Evolutionary conservation across 2,797 vertebrate species (phyloP), one percentile per base, ranked within the genome.

Genomic region (Geotria australis): DNA sequence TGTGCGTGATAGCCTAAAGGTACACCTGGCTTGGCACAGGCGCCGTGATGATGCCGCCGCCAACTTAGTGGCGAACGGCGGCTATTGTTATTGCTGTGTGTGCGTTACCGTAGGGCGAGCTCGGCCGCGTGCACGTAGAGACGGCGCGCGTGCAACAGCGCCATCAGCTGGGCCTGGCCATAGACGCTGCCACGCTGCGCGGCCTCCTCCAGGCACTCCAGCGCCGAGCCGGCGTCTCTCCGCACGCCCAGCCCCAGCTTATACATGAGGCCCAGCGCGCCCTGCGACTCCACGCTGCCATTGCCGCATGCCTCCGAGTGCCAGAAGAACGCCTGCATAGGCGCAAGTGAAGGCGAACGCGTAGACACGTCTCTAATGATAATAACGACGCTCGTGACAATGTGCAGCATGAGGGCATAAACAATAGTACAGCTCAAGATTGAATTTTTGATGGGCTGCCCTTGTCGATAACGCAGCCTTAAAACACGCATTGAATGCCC

Each of bases 221-320:
- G 58, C 58, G 76, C 77, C 10, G 69, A 70, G 1, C 72, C 60
- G 0, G 57, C 63, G 48, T 79, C 65, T 59, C 60, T 67, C 56
- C 0, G 7, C 59, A 66, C 47, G 10, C 77, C 79, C 10, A 71
- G 68, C 38, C 78, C 79, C 0, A 71, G 65, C 14, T 78, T 67
- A 65, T 78, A 78, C 76, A 79, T 77, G 60, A 81, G 60, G 2
- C 76, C 77, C 55, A 81, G 69, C 1, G 67, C 73, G 47, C 74
- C 76, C 61, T 76, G 75, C 7, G 77, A 80, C 69, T 80, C 78
- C 66, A 81, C 61, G 46, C 65, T 79, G 58, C 79, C 77, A 51
- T 79, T 80, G 56, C 68, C 68, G 63, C 75, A 77, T 2, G 78
- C 78, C 70, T 76, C 70, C 1, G 76, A 77, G 64, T 81, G 78